Base-by-base conservation (phyloP, 2,113 vertebrate species). In the Agelaius phoeniceus region DNA sequence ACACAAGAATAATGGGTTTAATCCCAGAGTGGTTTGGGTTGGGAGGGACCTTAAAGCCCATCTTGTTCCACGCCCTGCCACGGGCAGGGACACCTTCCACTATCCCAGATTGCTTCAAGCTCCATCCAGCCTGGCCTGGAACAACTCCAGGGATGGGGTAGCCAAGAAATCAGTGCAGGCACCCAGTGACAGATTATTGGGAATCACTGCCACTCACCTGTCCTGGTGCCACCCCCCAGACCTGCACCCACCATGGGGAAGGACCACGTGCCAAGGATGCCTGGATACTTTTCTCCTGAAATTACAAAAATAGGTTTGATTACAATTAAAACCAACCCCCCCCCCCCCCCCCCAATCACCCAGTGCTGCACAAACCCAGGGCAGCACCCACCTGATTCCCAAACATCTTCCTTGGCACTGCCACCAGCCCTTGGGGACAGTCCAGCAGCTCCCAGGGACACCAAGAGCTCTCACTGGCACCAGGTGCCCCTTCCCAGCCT, bases 81-180 rank as follows among this genome's bases (percentile, higher is more conserved):
- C 1, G 5, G 49, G 4, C 35, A 67, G 24, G 13, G 8, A 49
- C 82, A 41, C 5, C 2, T 80, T 10, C 31, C 59, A 10, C 14
- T 19, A 4, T 8, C 21, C 43, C 52, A 67, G 37, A 7, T 2
- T 51, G 9, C 26, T 67, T 37, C 44, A 51, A 59, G 6, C 6
- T 9, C 17, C 0, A 0, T 35, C 66, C 41, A 55, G 1, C 30
- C 30, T 8, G 24, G 41, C 15, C n/a, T 41, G 5, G 58, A 33
- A 49, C n/a, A 72, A 4, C 33, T 2, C 58, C 51, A 31, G 75
- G 58, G 16, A 26, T 27, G 49, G 1, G 21, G 3, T 7, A 35
- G 31, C 67, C 58, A 31, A 43, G 75, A 48, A 65, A 69, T 46
- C 5, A 21, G 12, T 6, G 59, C 33, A 57, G 77, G 58, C 19